These are phyloP conservation scores for Orchestia grillus DNA, from an alignment of 1,140 invertebrate species.

Conservation along the genomic window DNA sequence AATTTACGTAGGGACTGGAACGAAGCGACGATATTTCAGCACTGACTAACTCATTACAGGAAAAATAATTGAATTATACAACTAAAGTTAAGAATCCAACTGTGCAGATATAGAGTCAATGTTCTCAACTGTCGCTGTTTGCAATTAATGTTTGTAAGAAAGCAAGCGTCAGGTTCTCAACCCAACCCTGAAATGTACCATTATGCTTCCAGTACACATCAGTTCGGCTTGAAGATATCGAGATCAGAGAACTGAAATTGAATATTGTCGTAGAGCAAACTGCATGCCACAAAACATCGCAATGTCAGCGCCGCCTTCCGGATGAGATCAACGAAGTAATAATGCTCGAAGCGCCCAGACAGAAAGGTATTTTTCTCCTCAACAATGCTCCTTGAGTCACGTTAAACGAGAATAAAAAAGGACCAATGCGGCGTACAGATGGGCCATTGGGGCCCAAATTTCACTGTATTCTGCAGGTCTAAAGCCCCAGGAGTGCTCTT, in stretches of 20 bases:
- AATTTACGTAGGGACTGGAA: too few relatives aligned
- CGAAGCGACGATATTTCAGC: too few relatives aligned
- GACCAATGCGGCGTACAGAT: background rate
- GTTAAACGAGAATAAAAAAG: conserved; percentile 8
- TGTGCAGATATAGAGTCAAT: background rate
- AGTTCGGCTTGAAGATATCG: background rate
- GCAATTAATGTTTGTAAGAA: background rate
- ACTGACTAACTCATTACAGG: too few relatives aligned
- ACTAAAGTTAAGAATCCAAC: background rate
- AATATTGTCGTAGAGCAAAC: background rate
- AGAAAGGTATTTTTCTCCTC: background rate
- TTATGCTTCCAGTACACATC: background rate
- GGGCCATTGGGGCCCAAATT: background rate
- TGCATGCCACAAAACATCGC: background rate
- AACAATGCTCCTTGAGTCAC: background rate
- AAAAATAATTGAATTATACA: too few relatives aligned
- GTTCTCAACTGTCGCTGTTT: background rate
- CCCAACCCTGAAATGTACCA: background rate
- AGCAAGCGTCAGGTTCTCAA: background rate
- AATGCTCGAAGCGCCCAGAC: background rate
- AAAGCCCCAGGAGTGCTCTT: conserved; percentile 18
- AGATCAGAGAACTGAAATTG: background rate
- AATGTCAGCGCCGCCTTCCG: background rate
- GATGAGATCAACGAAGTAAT: background rate
- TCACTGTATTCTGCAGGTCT: background rate